Base-by-base conservation (phyloP, 2,888 invertebrate genomes). In the Sinodicranocentrus sp. region DNA sequence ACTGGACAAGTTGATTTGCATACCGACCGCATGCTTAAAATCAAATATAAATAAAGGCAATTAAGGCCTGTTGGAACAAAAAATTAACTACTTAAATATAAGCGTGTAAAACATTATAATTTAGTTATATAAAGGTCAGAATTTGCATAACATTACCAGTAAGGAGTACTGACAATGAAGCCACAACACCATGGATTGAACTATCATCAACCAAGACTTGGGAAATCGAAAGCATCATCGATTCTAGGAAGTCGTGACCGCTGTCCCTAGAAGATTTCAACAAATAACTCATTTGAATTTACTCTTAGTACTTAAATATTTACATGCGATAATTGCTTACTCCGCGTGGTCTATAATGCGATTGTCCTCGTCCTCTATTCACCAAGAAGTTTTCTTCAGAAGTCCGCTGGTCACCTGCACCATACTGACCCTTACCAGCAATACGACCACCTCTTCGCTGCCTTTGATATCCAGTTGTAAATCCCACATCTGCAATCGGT, bases 401-500 rank as follows among this genome's bases (percentile, higher is more conserved):
- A 1, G 88, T 89, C n/a, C 84, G 65, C 8, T 68, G 73, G 59
- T 88, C 89, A 23, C 94, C 94, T 5, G 94, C 94, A n/a, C 89
- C 87, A 6, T 87, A 87, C 26, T 89, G 86, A n/a, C 89, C 87
- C 21, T 23, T 19, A 6, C 89, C 89, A 13, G 90, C 87, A 6
- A 89, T 89, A 86, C 95, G 94, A 89, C 95, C 94, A 89, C 95
- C 33, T 17, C 15, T 19, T 13, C 52, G 28, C 17, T 33, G 76
- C 21, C 44, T 70, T 52, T 65, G 76, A 52, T 77, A 83, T 1
- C 83, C 83, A 33, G 82, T 75, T 6, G 26, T 79, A 52, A 79
- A 79, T 39, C 79, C 79, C 25, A 79, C 79, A 54, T 96, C 89
- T 95, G 92, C 44, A 89, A 96, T 93, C 89, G 95, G 95, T 91